phyloP scores from a whole-genome alignment of 2,888 invertebrate species.

The Neuroscelio doddi region DNA sequence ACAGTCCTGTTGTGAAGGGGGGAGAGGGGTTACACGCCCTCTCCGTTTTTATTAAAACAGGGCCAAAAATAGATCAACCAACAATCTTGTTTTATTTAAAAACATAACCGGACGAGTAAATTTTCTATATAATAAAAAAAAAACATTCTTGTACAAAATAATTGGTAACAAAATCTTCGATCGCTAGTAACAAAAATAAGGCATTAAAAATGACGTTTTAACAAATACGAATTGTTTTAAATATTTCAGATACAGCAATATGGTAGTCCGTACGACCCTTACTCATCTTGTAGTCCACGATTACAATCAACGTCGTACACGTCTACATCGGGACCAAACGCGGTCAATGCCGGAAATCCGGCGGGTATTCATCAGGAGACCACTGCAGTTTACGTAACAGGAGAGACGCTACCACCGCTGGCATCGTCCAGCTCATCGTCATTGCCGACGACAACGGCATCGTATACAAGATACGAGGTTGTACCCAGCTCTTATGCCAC shows the following conservation, averaged over 20 bases:
- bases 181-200: no score
- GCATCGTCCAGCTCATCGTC: constrained; percentile 78
- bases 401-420: constrained; percentile 69
- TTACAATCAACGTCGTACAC: constrained; percentile 65
- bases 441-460: constrained; percentile 73
- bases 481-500: constrained; percentile 69
- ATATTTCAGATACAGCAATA: constrained; percentile 63
- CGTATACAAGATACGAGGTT: constrained; percentile 70
- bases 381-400: constrained; percentile 77
- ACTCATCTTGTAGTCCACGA: constrained; percentile 67
- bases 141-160: no score
- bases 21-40: no score
- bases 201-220: background rate
- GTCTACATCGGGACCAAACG: constrained; percentile 60
- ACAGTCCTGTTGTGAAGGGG: no score
- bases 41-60: no score
- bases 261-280: constrained; percentile 69
- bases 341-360: constrained; percentile 55
- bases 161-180: no score
- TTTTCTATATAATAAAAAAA: no score
- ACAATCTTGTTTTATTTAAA: no score
- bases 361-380: constrained; percentile 65
- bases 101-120: no score
- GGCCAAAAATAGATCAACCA: no score
- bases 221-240: background rate